phyloP scores from a whole-genome alignment of 2,888 invertebrate genomes.

The Drosophila paranaensis region DNA sequence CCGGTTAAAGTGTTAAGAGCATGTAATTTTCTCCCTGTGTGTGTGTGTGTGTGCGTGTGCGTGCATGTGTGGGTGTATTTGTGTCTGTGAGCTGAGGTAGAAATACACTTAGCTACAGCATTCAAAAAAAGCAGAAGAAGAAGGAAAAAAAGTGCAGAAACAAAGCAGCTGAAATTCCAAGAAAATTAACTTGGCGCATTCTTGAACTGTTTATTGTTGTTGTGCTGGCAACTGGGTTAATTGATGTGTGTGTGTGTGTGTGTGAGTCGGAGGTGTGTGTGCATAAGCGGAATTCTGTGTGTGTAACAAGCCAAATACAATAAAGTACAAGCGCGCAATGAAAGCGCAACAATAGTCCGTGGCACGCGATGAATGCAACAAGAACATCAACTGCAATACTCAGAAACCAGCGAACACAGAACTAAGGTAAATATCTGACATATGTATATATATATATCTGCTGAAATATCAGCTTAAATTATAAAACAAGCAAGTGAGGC shows the following conservation, averaged over 20 bases:
- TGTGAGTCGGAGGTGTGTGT: not conserved
- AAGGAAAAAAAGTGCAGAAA: constrained; percentile 3
- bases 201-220: constrained; percentile 30
- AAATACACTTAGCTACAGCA: constrained; percentile 46
- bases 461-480: not conserved
- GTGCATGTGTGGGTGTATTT: constrained; percentile 2
- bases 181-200: constrained; percentile 69
- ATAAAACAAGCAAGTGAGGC: not conserved
- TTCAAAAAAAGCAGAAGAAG: constrained; percentile 21
- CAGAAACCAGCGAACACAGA: constrained; percentile 7
- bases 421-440: constrained; percentile 33
- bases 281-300: not conserved
- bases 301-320: constrained; percentile 44
- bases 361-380: constrained; percentile 58
- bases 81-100: constrained; percentile 27
- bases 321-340: constrained; percentile 14
- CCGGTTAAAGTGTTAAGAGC: constrained; percentile 65
- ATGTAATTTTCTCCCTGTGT: constrained; percentile 21
- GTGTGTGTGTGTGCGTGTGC: constrained; percentile 5
- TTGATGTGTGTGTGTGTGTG: constrained; percentile 61
- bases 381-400: constrained; percentile 25
- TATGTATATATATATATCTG: not conserved
- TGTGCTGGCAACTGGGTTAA: constrained; percentile 61
- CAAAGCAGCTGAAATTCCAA: constrained; percentile 45
- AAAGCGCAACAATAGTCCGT: constrained; percentile 49